phyloP scores from a whole-genome alignment of 2,113 vertebrate species.

The Bostrychus sinensis region DNA sequence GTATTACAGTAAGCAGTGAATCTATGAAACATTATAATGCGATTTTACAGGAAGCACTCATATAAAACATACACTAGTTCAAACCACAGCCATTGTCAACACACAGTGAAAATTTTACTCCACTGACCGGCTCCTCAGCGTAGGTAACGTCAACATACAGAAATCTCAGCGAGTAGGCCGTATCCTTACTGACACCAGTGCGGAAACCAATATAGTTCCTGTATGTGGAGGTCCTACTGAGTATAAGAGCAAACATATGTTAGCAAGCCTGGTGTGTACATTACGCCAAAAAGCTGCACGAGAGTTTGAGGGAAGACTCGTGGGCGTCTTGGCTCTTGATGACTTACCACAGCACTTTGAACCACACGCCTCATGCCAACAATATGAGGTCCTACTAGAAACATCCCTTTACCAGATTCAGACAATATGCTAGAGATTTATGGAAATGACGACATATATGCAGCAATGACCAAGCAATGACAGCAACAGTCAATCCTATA shows the following conservation, averaged over 20 bases:
- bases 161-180: slow-evolving; percentile 28
- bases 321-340: slow-evolving; percentile 39
- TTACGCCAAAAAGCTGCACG: slow-evolving; percentile 15
- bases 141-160: slow-evolving; percentile 27
- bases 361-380: slow-evolving; percentile 48
- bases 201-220: slow-evolving; percentile 68
- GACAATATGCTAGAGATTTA: slow-evolving; percentile 1
- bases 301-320: slow-evolving; percentile 29
- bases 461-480: background rate
- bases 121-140: slow-evolving; percentile 5
- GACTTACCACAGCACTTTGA: slow-evolving; percentile 49
- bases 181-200: slow-evolving; percentile 44
- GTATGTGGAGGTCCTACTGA: slow-evolving; percentile 45
- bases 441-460: slow-evolving; percentile 5
- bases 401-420: slow-evolving; percentile 21
- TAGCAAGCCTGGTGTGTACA: slow-evolving; percentile 9
- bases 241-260: slow-evolving; percentile 66
- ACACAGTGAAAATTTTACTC: background rate
- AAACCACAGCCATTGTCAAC: slow-evolving; percentile 13
- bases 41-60: background rate
- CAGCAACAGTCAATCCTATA: slow-evolving; percentile 9
- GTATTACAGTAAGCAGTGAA: background rate
- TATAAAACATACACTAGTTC: background rate
- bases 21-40: background rate
- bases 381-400: slow-evolving; percentile 33